Evolutionary conservation across 2,888 invertebrate species (phyloP), one percentile per base, ranked within the genome.

Genomic region (Mylabris sibirica): DNA sequence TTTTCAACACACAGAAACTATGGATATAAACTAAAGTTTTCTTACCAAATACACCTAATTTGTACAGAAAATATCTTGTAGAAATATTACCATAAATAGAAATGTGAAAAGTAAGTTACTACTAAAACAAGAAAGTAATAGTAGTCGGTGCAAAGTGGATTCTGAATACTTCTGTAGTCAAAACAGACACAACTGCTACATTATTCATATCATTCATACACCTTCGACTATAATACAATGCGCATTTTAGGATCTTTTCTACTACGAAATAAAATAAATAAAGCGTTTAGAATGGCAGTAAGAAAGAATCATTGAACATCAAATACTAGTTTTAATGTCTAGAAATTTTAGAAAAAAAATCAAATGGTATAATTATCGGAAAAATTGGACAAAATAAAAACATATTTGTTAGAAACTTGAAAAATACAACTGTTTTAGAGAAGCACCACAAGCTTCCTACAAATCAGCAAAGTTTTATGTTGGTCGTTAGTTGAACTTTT

Each of bases 381-480:
- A 30, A 8, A 30, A n/a, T n/a, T n/a, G n/a, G n/a, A n/a, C n/a
- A n/a, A 14, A 38, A 9, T 14, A 20, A 4, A 49, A 17, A 9
- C 11, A n/a, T 41, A 11, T 60, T 1, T 30, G 60, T 60, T 60
- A 4, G 11, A 9, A 60, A 60, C 5, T 60, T 11, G 60, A 34
- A 60, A 34, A 60, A 60, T 34, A 60, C 60, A 60, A 60, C 35
- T 34, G 60, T 38, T 65, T 61, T 69, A 71, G 69, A 75, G 73
- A 70, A 74, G 70, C 71, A 70, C 72, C 67, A 69, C 67, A 63
- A 71, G 72, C 71, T 73, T 71, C 66, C 65, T 71, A 65, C 67
- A 76, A 77, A 79, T 77, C 74, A 73, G 65, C 57, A 73, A 78
- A 79, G 75, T 80, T 80, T 79, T 75, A 76, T 80, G 75, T 75